These are phyloP conservation scores for Anoncus sp. DNA, from an alignment of 2,888 invertebrate species.

Conservation along the genomic window DNA sequence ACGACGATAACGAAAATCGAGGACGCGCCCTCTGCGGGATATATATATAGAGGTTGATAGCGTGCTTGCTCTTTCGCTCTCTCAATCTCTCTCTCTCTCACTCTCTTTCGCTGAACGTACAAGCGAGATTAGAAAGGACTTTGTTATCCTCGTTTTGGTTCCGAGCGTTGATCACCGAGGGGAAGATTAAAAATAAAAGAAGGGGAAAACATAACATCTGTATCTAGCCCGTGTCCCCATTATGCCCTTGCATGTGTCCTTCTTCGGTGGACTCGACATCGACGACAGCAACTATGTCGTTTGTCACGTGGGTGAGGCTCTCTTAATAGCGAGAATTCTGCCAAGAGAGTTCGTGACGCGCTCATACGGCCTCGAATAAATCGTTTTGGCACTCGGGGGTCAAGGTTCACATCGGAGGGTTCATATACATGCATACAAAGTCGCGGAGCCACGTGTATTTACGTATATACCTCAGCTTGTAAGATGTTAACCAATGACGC, in stretches of 20 bases:
- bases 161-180: too few relatives aligned
- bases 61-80: constrained; percentile 3
- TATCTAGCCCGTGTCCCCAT: background rate
- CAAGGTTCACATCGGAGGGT: constrained; percentile 54
- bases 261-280: constrained; percentile 30
- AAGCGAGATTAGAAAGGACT: constrained; percentile 66
- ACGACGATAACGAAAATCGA: constrained; percentile 35
- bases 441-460: constrained; percentile 28
- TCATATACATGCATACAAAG: constrained; percentile 40
- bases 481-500: constrained; percentile 39
- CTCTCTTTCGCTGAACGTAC: constrained; percentile 35
- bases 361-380: constrained; percentile 59
- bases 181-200: constrained; percentile 14
- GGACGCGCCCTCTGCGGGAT: constrained; percentile 47
- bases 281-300: constrained; percentile 50
- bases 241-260: background rate
- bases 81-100: background rate
- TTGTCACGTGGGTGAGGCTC: constrained; percentile 52
- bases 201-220: constrained; percentile 4
- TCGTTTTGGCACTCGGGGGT: constrained; percentile 55
- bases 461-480: constrained; percentile 12
- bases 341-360: constrained; percentile 50
- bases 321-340: constrained; percentile 32
- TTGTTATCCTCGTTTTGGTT: constrained; percentile 51
- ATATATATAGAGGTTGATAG: constrained; percentile 50